These are phyloP conservation scores for Limosa lapponica DNA, from an alignment of 2,797 vertebrate species.

Conservation along the genomic window DNA sequence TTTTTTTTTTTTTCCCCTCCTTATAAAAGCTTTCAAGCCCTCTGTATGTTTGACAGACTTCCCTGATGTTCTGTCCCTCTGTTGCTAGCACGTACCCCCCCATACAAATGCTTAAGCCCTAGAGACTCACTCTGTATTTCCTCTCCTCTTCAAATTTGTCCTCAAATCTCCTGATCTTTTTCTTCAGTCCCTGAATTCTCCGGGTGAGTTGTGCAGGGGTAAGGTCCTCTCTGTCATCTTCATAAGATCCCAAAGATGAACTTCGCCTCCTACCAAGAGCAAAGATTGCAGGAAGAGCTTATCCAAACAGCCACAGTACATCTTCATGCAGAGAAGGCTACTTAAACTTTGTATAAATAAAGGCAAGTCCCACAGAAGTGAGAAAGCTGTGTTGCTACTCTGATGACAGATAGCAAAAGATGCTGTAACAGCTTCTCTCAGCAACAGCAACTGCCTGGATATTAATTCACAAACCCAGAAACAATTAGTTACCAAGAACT, in stretches of 20 bases:
- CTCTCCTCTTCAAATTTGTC: slow-evolving; percentile 95
- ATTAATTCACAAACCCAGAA: background rate
- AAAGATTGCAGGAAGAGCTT: background rate
- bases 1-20: background rate
- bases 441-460: background rate
- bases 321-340: background rate
- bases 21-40: background rate
- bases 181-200: slow-evolving; percentile 93
- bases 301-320: background rate
- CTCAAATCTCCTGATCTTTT: slow-evolving; percentile 95
- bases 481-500: background rate
- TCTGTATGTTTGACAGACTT: background rate
- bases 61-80: background rate
- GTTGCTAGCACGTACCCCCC: background rate
- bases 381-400: background rate
- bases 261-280: slow-evolving; percentile 85
- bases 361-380: background rate
- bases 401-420: background rate
- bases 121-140: slow-evolving; percentile 89
- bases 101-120: background rate
- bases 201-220: slow-evolving; percentile 92
- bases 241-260: slow-evolving; percentile 92
- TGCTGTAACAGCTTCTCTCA: background rate
- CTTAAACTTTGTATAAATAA: background rate
- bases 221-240: slow-evolving; percentile 91